Conservation (phyloP, 2,888 invertebrate species). For the Acleris holmiana region DNA sequence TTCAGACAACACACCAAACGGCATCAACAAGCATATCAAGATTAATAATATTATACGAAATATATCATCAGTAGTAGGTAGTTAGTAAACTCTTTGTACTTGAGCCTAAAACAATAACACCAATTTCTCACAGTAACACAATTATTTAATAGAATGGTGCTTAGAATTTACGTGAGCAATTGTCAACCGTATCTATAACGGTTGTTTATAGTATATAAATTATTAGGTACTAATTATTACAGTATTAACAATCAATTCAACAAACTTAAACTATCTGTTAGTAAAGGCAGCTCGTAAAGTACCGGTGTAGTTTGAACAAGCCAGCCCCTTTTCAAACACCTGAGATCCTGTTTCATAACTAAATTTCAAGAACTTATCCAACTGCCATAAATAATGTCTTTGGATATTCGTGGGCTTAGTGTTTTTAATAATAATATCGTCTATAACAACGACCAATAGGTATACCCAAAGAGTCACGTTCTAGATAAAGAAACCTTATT, state of each 20-base stretch:
- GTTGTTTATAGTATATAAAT: conserved; percentile 32
- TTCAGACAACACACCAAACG: conserved; percentile 35
- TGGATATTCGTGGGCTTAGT: too few relatives aligned
- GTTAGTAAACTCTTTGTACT: conserved; percentile 62
- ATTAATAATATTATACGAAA: conserved; percentile 43
- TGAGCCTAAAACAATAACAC: conserved; percentile 50
- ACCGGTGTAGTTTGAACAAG: conserved; percentile 6
- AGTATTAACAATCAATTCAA: conserved; percentile 30
- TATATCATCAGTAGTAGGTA: conserved; percentile 45
- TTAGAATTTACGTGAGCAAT: conserved; percentile 70
- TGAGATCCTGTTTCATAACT: conserved; percentile 20
- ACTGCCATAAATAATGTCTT: too few relatives aligned
- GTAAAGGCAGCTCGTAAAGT: conserved; percentile 7
- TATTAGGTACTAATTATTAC: conserved; percentile 27
- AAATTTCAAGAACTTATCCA: not conserved
- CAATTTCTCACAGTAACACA: conserved; percentile 42
- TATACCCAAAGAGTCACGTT: not conserved
- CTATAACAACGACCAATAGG: conserved; percentile 2
- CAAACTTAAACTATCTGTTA: conserved; percentile 12
- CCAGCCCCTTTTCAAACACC: conserved; percentile 1
- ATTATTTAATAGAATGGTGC: conserved; percentile 53
- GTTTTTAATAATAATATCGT: conserved; percentile 2
- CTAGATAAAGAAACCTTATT: not conserved
- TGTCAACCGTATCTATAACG: conserved; percentile 43
- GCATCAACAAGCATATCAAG: conserved; percentile 48